Conservation (phyloP, 1,140 invertebrate species). For the Drosophila persimilis region DNA sequence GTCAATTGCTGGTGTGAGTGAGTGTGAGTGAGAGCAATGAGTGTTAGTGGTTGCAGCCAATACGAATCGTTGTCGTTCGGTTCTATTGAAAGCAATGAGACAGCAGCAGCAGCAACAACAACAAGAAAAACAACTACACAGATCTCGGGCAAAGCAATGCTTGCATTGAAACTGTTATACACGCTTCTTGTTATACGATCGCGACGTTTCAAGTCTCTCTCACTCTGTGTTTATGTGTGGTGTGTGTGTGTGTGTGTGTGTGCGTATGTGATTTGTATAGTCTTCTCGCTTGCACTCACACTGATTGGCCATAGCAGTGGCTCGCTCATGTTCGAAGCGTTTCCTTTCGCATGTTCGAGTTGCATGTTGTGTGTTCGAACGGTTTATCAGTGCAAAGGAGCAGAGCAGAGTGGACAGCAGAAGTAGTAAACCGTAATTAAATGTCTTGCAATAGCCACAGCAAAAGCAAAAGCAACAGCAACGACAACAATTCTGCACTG, state of each 20-base stretch:
- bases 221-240: conserved; percentile 6
- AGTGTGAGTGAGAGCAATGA: conserved; percentile 74
- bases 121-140: conserved; percentile 17
- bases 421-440: conserved; percentile 59
- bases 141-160: conserved; percentile 25
- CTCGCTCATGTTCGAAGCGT: conserved; percentile 28
- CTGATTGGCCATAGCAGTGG: conserved; percentile 6
- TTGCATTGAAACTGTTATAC: conserved; percentile 77
- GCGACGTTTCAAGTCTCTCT: neutral
- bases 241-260: conserved; percentile 19
- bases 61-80: conserved; percentile 66
- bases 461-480: conserved; percentile 25
- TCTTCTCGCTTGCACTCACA: conserved; percentile 55
- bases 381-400: conserved; percentile 38
- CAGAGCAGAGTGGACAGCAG: neutral
- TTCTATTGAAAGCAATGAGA: conserved; percentile 73
- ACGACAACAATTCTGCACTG: conserved; percentile 17
- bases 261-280: conserved; percentile 65
- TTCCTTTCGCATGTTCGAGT: conserved; percentile 56
- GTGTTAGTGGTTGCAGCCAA: conserved; percentile 78
- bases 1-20: conserved; percentile 66
- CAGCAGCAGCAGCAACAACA: conserved; percentile 39
- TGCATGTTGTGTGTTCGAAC: conserved; percentile 49
- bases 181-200: conserved; percentile 61
- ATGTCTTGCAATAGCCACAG: conserved; percentile 31